Percentiles rank a stretch among this genome's conserved stretches.
These are phyloP conservation scores for Pterobdella sp. DNA, from an alignment of 2,888 invertebrate species.

Conservation along the genomic window DNA sequence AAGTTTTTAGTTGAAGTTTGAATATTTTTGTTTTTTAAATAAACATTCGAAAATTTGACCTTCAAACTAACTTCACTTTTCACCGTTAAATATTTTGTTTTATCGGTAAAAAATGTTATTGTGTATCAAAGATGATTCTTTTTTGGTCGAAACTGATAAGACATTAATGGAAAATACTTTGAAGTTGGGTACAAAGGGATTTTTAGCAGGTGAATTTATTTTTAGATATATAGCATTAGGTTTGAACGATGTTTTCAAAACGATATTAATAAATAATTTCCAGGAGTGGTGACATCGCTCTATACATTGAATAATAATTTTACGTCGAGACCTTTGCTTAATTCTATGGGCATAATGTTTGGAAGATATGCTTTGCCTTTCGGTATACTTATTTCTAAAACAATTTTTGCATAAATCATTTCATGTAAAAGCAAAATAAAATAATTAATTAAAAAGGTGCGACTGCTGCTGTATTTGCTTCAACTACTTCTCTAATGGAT, in stretches of 20 bases:
- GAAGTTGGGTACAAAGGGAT: background rate
- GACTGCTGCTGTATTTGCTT: conserved; percentile 25
- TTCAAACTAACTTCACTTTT: conserved; percentile 1
- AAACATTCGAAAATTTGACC: background rate
- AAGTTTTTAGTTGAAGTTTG: background rate
- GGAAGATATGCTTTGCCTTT: conserved; percentile 6
- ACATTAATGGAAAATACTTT: background rate
- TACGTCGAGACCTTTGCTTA: background rate
- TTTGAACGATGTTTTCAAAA: background rate
- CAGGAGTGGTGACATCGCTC: background rate
- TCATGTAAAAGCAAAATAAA: background rate
- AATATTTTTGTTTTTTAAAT: background rate
- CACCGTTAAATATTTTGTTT: background rate
- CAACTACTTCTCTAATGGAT: conserved; percentile 27
- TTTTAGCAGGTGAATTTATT: conserved; percentile 2
- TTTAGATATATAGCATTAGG: background rate
- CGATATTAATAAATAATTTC: background rate
- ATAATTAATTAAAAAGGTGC: conserved; percentile 9
- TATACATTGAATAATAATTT: background rate
- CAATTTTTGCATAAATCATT: background rate
- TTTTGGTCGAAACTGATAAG: background rate
- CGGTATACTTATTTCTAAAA: background rate
- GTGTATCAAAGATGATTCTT: background rate
- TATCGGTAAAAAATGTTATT: background rate
- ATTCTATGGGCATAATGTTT: background rate